Evolutionary conservation across 2,113 vertebrate genomes (phyloP).

Genomic region (Anolis carolinensis): DNA sequence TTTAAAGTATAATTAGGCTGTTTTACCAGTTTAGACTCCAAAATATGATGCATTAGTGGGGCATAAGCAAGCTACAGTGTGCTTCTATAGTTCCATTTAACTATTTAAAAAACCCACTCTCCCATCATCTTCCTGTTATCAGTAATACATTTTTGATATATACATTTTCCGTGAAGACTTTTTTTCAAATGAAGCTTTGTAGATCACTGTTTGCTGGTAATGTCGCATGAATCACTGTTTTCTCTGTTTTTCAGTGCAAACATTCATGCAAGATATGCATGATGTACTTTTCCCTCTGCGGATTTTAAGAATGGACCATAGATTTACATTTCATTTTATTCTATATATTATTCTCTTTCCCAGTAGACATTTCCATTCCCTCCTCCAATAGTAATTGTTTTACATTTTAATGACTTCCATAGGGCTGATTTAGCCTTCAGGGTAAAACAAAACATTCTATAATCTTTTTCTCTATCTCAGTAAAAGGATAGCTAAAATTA

Average conservation of each 20-base stretch:
- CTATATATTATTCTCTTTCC: constrained; percentile 48
- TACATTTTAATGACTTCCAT: constrained; percentile 47
- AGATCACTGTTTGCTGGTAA: constrained; percentile 42
- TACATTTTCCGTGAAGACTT: constrained; percentile 10
- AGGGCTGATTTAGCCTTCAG: constrained; percentile 42
- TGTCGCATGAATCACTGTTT: constrained; percentile 50
- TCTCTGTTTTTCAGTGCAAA: constrained; percentile 56
- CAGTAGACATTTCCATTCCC: constrained; percentile 40
- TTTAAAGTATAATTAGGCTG: constrained; percentile 44
- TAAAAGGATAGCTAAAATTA: constrained; percentile 44
- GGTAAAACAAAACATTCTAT: constrained; percentile 48
- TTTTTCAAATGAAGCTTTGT: constrained; percentile 1
- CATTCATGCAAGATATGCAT: constrained; percentile 44
- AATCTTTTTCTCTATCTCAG: constrained; percentile 18
- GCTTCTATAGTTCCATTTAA: constrained; percentile 16
- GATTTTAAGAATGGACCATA: constrained; percentile 53
- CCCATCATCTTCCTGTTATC: constrained; percentile 1
- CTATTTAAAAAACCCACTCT: constrained; percentile 23
- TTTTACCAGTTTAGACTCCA: constrained; percentile 44
- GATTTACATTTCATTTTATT: constrained; percentile 46
- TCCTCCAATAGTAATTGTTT: constrained; percentile 33
- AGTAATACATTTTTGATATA: constrained; percentile 19
- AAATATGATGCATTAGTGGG: constrained; percentile 12
- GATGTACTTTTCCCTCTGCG: constrained; percentile 42
- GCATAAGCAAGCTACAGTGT: background rate